Base-by-base conservation (phyloP, 2,797 vertebrate species). In the Toxotes lorentzi region DNA sequence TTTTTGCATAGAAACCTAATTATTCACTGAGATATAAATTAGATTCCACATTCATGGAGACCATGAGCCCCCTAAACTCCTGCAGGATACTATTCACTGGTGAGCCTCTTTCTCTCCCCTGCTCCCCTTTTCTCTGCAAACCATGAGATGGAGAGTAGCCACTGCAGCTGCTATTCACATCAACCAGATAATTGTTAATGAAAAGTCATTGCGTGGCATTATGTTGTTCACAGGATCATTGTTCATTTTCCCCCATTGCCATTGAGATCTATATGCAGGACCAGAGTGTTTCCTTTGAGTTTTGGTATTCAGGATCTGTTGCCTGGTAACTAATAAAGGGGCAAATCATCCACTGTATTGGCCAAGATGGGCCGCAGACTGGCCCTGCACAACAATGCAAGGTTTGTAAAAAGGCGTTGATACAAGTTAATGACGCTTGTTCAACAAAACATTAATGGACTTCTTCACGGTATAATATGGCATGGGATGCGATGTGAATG, bases 171-270 rank as follows among this genome's bases (percentile, higher is more conserved):
- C 97, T 97, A 96, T 96, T 97, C 97, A 98, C 97, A 97, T 96
- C 96, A 96, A 98, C 95, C 96, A 97, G 97, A 98, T 99, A 99
- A 99, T 98, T 99, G 97, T 96, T 97, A 96, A 97, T 97, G 98
- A 97, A 97, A 99, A 99, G 98, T 99, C 98, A 98, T 96, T 97
- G 97, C 96, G 95, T 97, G 96, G 97, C 96, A 97, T 98, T 97
- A 98, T 97, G 97, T 97, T 96, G 97, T 97, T 96, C 96, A 91
- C 95, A 90, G 96, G 95, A 98, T 98, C 98, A 99, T 99, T 99
- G 97, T 99, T 98, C 97, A 97, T 97, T 97, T 91, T 92, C 95
- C 96, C 93, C 95, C 95, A 95, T 96, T 95, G 95, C 96, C 96
- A 97, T 97, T 97, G 96, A 97, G 95, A 95, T 97, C 96, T 97